Conservation (phyloP, 35 echinoderm and acorn worm genomes). For the Ophioderma brevispina region DNA sequence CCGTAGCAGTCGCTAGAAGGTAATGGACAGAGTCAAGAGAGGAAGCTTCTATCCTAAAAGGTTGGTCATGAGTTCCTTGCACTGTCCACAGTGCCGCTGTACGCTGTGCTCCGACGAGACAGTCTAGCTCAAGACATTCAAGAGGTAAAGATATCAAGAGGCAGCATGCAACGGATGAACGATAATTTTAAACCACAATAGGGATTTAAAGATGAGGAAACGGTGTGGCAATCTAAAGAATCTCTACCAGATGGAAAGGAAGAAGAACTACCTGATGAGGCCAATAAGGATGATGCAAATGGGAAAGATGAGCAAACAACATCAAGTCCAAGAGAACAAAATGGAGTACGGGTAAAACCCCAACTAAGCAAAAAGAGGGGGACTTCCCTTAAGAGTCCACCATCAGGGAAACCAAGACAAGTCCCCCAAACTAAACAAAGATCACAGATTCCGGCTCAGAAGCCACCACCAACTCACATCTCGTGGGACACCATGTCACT, state of each 20-base stretch:
- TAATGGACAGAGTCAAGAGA: not conserved
- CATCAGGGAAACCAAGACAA: not conserved
- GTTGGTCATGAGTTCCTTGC: conserved; percentile 19
- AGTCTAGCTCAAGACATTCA: not conserved
- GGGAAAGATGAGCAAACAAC: too few species aligned
- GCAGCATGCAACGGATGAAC: conserved; percentile 5
- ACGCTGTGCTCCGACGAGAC: not conserved
- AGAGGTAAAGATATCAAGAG: conserved; percentile 26
- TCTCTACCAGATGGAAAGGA: too few species aligned
- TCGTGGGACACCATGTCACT: not conserved
- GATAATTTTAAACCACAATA: conserved; percentile 11
- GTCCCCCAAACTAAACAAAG: not conserved
- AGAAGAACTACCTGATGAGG: too few species aligned
- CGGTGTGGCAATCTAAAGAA: too few species aligned
- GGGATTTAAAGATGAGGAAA: too few species aligned
- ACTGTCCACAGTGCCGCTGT: not conserved
- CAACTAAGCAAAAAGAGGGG: not conserved
- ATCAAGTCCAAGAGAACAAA: too few species aligned
- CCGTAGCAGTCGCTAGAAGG: not conserved
- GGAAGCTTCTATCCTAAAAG: not conserved
- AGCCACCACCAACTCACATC: not conserved
- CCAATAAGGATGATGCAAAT: too few species aligned
- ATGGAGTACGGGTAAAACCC: too few species aligned
- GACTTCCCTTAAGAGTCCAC: not conserved
- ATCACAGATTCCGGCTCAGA: not conserved